Percentiles rank a stretch among this genome's conserved stretches.
Conservation (phyloP, 2,113 vertebrate genomes). For the Pseudopodoces humilis region DNA sequence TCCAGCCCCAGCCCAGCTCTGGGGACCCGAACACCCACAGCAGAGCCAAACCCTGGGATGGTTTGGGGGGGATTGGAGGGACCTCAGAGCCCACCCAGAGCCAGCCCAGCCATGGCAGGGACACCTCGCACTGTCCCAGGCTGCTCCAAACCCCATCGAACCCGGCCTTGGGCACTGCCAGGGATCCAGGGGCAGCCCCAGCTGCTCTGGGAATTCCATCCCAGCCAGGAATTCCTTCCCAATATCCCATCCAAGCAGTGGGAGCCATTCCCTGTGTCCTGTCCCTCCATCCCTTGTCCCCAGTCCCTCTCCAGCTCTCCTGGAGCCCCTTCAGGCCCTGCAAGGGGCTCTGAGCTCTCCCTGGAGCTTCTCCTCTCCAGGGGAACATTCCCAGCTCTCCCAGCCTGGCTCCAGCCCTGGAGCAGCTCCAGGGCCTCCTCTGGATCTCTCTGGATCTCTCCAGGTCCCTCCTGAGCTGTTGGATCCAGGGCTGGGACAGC, state of each 20-base stretch:
- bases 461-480: neutral
- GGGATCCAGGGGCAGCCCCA: neutral
- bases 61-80: neutral
- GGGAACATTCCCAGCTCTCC: neutral
- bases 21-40: neutral
- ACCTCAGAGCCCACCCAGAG: accelerated
- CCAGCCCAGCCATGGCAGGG: neutral
- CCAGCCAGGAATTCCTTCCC: too few relatives aligned
- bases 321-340: neutral
- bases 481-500: neutral
- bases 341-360: neutral
- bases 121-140: neutral
- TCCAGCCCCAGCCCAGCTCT: neutral
- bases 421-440: neutral
- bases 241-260: too few relatives aligned
- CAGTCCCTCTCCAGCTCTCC: too few relatives aligned
- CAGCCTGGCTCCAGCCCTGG: neutral
- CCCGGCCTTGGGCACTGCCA: neutral
- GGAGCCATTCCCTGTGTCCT: too few relatives aligned
- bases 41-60: accelerated
- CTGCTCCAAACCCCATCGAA: neutral
- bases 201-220: neutral
- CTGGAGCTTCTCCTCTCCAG: neutral
- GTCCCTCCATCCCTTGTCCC: too few relatives aligned
- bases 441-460: neutral